Base-by-base conservation (phyloP, 1,140 invertebrate species). In the Andrena cerasifolii region DNA sequence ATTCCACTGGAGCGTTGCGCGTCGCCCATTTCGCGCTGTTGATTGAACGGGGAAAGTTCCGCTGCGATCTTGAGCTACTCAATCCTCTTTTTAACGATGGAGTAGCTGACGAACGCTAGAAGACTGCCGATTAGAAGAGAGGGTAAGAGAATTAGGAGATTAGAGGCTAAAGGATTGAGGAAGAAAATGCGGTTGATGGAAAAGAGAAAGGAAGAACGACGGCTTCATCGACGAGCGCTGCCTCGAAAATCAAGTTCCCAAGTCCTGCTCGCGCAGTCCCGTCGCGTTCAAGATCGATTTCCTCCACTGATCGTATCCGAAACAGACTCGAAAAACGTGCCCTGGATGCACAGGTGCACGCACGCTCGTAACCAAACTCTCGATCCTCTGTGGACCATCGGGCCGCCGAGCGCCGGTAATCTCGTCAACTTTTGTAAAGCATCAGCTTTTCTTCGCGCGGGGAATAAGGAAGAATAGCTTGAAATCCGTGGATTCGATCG, bases 401-500 rank as follows among this genome's bases (percentile, higher is more conserved):
- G 5, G 12, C 54, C 4, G 1, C 58, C 33, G 10, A 61, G 6
- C 33, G n/a, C 36, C 43, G 24, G 40, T 43, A 65, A 65, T 74
- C 26, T n/a, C 24, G 53, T 16, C 24, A 47, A 43, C 24, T 70
- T 54, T 54, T 21, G 62, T 5, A 28, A 21, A 3, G 24, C 26
- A 40, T 59, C 31, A 40, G 24, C 54, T 47, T 36, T 51, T 31
- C 24, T 51, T 49, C 4, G 4, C 53, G 8, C 1, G 21, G 14
- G 4, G 5, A 33, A 4, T 7, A 14, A 24, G 10, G 14, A 21
- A 16, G 43, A 28, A 21, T 18, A n/a, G 24, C 18, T 5, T 16
- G 31, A 63, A 49, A 62, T 71, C n/a, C 53, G 24, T n/a, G 7
- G 24, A 33, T 10, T 43, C 56, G 61, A 82, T 82, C 53, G 47